Base-by-base conservation (phyloP, 2,888 invertebrate genomes). In the Sphaerophoria rueppellii region DNA sequence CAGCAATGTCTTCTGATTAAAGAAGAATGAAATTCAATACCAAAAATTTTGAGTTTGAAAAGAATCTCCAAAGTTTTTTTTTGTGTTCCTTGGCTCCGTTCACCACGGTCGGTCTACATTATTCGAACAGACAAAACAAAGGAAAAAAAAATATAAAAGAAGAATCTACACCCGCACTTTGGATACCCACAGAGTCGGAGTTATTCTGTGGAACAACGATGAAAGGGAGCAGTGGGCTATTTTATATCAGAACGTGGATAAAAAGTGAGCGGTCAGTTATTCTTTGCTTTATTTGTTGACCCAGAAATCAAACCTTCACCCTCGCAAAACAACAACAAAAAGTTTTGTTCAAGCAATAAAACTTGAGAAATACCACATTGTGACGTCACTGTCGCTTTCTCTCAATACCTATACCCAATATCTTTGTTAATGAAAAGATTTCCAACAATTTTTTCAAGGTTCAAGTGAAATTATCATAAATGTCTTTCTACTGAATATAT, bases 11-110 rank as follows among this genome's bases (percentile, higher is more conserved):
- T 73, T 57, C 72, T 61, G 72, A 82, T 82, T 78, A 16, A n/a
- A 54, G 24, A 46, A 70, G 67, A 74, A 52, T 79, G 82, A 79
- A 83, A 83, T 75, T 65, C 79, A 79, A 83, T 54, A 83, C 75
- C 79, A 60, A 75, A 48, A 52, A 43, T 60, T 71, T 69, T 72
- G 11, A 61, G 48, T 71, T 71, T 43, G 40, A 50, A 72, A 40
- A 57, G 37, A 72, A 71, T 57, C 34, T 54, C n/a, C n/a, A 40
- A 12, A 14, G 4, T 48, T 50, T 43, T 6, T 35, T 43, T 35
- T 16, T 40, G 11, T 12, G 11, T 7, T 9, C 0, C 7, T 14
- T 4, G 37, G 16, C 7, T 24, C 43, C 34, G 48, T 63, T 34
- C 65, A 32, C n/a, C 14, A 35, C 3, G 43, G 46, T 63, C 34